Base-by-base conservation (phyloP, 2,113 vertebrate species). In the Apodemus speciosus region DNA sequence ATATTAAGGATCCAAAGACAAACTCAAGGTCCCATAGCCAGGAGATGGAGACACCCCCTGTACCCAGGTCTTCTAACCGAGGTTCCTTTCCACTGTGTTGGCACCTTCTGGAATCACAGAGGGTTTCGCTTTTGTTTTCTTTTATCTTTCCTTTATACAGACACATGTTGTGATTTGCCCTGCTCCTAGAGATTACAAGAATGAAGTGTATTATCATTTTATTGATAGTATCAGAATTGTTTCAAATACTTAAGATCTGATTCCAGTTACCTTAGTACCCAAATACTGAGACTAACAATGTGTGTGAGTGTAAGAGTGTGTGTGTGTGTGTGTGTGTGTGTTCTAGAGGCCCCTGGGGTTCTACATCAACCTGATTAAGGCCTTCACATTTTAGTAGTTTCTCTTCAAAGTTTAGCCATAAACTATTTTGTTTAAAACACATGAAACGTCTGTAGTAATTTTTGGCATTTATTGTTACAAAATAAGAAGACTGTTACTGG, bases 371-470 rank as follows among this genome's bases (percentile, higher is more conserved):
- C 8, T 79, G n/a, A 23, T 89, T 46, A 92, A 89, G 9, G 68
- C 73, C 84, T 80, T 81, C 49, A 49, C 49, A 23, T 89, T 51
- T 80, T 51, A 60, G 71, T 83, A 38, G 4, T 40, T 93, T 76
- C 66, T 81, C 94, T 96, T 92, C 72, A 83, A 88, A 69, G 68
- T 62, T 13, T 56, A 25, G 5, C 18, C n/a, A 71, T 84, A 71
- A 49, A 84, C 4, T 49, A 2, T 79, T 88, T 69, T 81, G 53
- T 30, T 87, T 84, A 81, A 94, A 91, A 73, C 35, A 87, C 2
- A 46, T 9, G 85, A 64, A 49, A 84, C 43, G 87, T 32, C 43
- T 92, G 53, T 13, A 30, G 25, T 40, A 9, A 35, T 32, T 27
- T 18, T 53, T 43, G 8, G 25, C 60, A 15, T 88, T 94, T 75